These are phyloP conservation scores for Passer domesticus DNA, from an alignment of 2,113 vertebrate species.

Conservation along the genomic window DNA sequence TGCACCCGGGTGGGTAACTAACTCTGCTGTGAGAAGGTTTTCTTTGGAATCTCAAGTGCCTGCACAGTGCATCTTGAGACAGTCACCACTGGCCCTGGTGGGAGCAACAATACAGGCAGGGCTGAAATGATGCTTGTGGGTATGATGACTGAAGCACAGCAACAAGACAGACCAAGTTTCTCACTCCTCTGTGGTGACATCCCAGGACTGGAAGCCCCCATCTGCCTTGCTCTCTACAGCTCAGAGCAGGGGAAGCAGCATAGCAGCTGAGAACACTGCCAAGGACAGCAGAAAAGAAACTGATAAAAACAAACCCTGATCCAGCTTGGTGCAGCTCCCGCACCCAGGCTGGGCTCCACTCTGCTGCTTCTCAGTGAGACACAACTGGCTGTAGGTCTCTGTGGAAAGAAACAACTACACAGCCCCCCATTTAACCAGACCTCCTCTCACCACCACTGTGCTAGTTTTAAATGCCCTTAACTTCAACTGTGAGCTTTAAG, in stretches of 20 bases:
- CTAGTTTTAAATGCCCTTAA: neutral
- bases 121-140: neutral
- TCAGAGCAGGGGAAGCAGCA: neutral
- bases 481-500: neutral
- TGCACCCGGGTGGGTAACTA: neutral
- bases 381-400: neutral
- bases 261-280: neutral
- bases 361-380: neutral
- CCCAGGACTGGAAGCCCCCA: neutral
- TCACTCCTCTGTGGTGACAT: rapidly evolving
- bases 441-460: neutral
- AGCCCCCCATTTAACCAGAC: neutral
- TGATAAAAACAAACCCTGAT: neutral
- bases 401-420: neutral
- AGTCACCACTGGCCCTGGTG: neutral
- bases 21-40: neutral
- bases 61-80: neutral
- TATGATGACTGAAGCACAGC: neutral
- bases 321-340: neutral
- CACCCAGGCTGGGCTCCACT: neutral
- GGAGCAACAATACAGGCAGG: neutral
- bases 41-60: neutral
- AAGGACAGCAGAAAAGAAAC: neutral
- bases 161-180: neutral
- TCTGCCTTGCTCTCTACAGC: neutral